Evolutionary conservation across 2,888 invertebrate species (phyloP).

Genomic region (Amorpha juglandis): DNA sequence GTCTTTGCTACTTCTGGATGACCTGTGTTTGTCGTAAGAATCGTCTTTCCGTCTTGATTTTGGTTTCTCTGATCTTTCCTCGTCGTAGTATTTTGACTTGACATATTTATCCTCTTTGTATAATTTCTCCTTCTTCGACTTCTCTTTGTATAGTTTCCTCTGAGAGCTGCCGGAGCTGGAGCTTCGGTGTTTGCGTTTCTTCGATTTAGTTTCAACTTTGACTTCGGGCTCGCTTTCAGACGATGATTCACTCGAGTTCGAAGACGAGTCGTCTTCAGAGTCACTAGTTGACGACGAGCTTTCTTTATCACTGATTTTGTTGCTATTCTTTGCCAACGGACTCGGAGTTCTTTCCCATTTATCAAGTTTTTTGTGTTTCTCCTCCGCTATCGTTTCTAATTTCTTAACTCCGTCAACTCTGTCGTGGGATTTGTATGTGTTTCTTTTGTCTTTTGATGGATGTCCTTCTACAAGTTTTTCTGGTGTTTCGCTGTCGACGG

Average conservation of each 20-base stretch:
- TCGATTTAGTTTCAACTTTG: constrained; percentile 54
- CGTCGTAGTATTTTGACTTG: constrained; percentile 61
- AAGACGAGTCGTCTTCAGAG: constrained; percentile 67
- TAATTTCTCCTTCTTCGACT: constrained; percentile 60
- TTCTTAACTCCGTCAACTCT: constrained; percentile 62
- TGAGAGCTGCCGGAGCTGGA: constrained; percentile 65
- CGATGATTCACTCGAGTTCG: constrained; percentile 58
- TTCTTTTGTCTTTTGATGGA: constrained; percentile 64
- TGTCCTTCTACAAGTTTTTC: constrained; percentile 66
- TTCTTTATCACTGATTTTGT: constrained; percentile 64
- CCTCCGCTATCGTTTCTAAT: constrained; percentile 65
- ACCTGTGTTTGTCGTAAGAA: constrained; percentile 63
- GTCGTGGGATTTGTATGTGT: constrained; percentile 62
- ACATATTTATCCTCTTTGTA: constrained; percentile 58
- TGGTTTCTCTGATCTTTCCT: constrained; percentile 57
- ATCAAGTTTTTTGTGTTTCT: constrained; percentile 61
- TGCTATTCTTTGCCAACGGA: constrained; percentile 51
- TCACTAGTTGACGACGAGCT: constrained; percentile 71
- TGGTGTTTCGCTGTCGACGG: constrained; percentile 65
- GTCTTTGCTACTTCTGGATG: constrained; percentile 61
- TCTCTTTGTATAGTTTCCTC: constrained; percentile 62
- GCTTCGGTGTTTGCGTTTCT: constrained; percentile 68
- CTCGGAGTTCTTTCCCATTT: constrained; percentile 66
- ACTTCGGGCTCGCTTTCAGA: constrained; percentile 57
- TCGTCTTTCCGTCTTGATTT: constrained; percentile 63